These are phyloP conservation scores for Porites cylindrica DNA, from an alignment of 92 coral and sea anemone species.

Conservation along the genomic window DNA sequence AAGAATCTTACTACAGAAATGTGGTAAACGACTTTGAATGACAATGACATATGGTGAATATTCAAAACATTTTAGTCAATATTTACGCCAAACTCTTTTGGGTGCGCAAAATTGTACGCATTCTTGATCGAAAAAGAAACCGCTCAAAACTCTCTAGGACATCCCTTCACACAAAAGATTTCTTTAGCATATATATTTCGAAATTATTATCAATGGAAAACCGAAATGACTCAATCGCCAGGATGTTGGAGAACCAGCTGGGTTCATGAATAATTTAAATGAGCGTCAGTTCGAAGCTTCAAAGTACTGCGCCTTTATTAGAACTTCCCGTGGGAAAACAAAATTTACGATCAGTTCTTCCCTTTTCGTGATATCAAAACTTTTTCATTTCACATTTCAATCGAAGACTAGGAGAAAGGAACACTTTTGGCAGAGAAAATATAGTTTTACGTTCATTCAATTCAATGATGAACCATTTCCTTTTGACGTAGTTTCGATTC, in stretches of 20 bases:
- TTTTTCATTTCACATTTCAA: slow-evolving; percentile 2
- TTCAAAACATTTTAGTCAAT: slow-evolving; percentile 30
- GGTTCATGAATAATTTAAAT: slow-evolving; percentile 36
- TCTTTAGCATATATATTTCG: not conserved
- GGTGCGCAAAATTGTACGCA: too few species aligned
- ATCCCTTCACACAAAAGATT: not conserved
- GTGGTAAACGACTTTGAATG: slow-evolving; percentile 10
- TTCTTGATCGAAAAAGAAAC: not conserved
- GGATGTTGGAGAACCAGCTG: slow-evolving; percentile 37
- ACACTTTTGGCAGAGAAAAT: not conserved
- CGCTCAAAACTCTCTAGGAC: too few species aligned
- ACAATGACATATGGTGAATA: not conserved
- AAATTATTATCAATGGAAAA: not conserved
- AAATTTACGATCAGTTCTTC: not conserved
- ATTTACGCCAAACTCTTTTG: slow-evolving; percentile 8
- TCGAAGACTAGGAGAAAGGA: not conserved
- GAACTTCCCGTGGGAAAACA: slow-evolving; percentile 45
- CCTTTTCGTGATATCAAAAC: slow-evolving; percentile 12
- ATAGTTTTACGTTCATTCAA: not conserved
- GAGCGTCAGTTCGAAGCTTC: slow-evolving; percentile 3
- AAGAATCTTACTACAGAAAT: slow-evolving; percentile 33
- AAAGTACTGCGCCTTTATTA: slow-evolving; percentile 24
- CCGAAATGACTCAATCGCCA: slow-evolving; percentile 5
- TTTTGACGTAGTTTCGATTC: not conserved
- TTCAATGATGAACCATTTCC: too few species aligned